Base-by-base conservation (phyloP, 1,140 invertebrate genomes). In the Patella vulgata region DNA sequence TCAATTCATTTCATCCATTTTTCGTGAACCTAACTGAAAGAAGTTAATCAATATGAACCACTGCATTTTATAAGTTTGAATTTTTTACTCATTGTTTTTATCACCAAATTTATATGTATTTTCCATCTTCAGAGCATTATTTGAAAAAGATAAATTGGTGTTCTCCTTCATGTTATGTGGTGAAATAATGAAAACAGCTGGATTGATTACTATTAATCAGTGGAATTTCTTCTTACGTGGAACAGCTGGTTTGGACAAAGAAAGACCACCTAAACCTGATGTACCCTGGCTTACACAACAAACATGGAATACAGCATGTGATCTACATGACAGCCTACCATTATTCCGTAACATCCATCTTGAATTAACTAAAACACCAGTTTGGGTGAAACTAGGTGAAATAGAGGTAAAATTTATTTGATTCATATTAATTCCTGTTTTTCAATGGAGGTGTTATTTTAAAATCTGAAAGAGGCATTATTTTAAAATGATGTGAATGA, bases 181-280 rank as follows among this genome's bases (percentile, higher is more conserved):
- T 21, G 90, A 91, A 4, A 90, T 95, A 63, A 87, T 90, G 74
- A 86, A 89, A 33, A 87, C 92, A 63, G 84, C 84, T 1, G 84
- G 84, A 0, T 60, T 81, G 5, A 87, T 94, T 5, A 78, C 73
- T 0, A 82, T 86, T 1, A 67, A 73, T 0, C 88, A 93, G 68
- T 93, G 90, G 89, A 89, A 90, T 80, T 94, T 90, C 77, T 86
- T 94, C 58, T 81, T 94, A 5, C 86, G 91, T 30, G 92, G 92
- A 11, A 85, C 89, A 0, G 70, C 73, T 9, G 80, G 76, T 6
- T 68, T 83, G 67, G 81, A 83, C 62, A 77, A 75, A 61, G 62
- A 80, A 59, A 60, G 79, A 14, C 80, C 81, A 12, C 43, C 71
- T 3, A 82, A 80, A 55, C 82, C 82, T n/a, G 70, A 73, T 33